phyloP scores from a whole-genome alignment of 2,888 invertebrate genomes.

The Leptopterna dolabrata region DNA sequence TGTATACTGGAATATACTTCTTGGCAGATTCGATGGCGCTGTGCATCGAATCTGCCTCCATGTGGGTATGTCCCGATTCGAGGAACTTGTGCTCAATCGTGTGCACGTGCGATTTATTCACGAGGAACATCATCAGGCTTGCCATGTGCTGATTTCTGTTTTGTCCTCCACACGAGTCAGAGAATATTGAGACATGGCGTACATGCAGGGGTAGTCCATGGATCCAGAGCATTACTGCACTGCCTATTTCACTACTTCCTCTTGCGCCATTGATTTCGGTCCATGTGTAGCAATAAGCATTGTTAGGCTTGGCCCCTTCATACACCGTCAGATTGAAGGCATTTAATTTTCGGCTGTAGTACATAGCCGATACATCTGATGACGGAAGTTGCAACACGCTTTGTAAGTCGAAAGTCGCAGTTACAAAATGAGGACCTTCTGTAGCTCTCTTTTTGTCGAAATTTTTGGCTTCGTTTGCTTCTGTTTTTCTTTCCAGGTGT shows the following conservation, averaged over 20 bases:
- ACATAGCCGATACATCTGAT: conserved; percentile 63
- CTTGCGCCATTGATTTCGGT: conserved; percentile 64
- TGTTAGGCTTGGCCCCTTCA: conserved; percentile 63
- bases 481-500: too few species aligned
- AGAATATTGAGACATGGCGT: not conserved
- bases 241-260: conserved; percentile 63
- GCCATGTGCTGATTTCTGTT: conserved; percentile 16
- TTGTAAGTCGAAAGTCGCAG: conserved; percentile 64
- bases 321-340: conserved; percentile 65
- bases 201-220: conserved; percentile 38
- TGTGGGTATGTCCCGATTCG: not conserved
- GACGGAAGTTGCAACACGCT: conserved; percentile 64
- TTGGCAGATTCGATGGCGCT: not conserved
- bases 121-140: not conserved
- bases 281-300: conserved; percentile 64
- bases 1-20: not conserved
- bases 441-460: conserved; percentile 60
- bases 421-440: conserved; percentile 62
- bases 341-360: conserved; percentile 64
- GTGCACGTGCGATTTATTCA: not conserved
- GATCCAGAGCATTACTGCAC: conserved; percentile 58
- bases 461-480: conserved; percentile 60
- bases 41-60: not conserved
- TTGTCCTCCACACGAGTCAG: not conserved
- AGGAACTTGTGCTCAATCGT: not conserved